A percentile compares a stretch with the other conserved stretches of the same genome.
Evolutionary conservation across 2,797 vertebrate genomes (phyloP).

Genomic region (Lateolabrax maculatus): DNA sequence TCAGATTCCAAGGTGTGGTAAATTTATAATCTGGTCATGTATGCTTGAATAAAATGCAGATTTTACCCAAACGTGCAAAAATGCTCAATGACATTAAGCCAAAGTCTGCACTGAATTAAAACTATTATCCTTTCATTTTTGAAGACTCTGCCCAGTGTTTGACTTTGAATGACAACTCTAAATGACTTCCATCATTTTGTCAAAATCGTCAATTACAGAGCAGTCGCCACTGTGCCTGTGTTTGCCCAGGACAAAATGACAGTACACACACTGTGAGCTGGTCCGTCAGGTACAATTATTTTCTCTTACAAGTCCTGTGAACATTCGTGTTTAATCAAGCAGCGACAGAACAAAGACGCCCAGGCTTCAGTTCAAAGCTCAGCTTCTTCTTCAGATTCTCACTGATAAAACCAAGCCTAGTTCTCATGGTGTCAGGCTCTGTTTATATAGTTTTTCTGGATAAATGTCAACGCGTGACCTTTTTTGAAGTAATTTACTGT

Average conservation of each 20-base stretch:
- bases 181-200: conserved; percentile 42
- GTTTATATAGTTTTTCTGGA: conserved; percentile 77
- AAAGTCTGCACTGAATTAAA: conserved; percentile 26
- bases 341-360: conserved; percentile 53
- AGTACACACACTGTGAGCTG: neutral
- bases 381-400: conserved; percentile 56
- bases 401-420: conserved; percentile 63
- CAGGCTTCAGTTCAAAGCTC: conserved; percentile 61
- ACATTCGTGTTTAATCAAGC: conserved; percentile 69
- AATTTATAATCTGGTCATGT: conserved; percentile 39
- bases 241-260: conserved; percentile 38
- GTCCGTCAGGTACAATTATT: conserved; percentile 24
- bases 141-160: conserved; percentile 19
- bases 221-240: neutral
- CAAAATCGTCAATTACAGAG: conserved; percentile 32
- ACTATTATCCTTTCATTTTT: conserved; percentile 29
- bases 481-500: conserved; percentile 83
- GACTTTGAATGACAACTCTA: conserved; percentile 45
- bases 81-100: conserved; percentile 33
- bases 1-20: conserved; percentile 29
- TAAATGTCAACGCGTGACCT: conserved; percentile 88
- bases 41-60: conserved; percentile 40
- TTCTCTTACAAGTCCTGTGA: conserved; percentile 29
- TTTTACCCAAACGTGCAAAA: conserved; percentile 39
- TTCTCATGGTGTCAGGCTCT: conserved; percentile 66